Evolutionary conservation across 2,797 vertebrate genomes (phyloP), one percentile per base, ranked within the genome.

Genomic region (Oophaga sylvatica): DNA sequence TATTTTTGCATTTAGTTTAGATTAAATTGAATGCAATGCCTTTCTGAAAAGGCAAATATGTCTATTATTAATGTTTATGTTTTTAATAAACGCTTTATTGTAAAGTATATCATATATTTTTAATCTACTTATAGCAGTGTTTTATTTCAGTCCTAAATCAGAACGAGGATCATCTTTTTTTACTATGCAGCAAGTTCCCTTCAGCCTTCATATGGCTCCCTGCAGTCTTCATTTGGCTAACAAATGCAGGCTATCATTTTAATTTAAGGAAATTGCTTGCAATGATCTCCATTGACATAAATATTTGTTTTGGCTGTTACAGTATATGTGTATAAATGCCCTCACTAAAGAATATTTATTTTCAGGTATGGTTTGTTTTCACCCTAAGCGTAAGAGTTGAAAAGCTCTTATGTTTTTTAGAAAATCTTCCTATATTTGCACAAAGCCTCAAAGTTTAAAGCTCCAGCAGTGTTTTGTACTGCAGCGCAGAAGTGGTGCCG

Each of bases 51-150:
- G 35, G 59, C 67, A 62, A 59, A 81, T 41, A 35, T 81, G 67
- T 19, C 65, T 62, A 62, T 81, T 87, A 81, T 81, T 87, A 59
- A 70, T 87, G 85, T 80, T 87, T 87, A 87, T 87, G 78, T 81
- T 87, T 87, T 87, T 73, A 81, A 87, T 87, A 87, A 87, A 87
- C 65, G 81, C 73, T 81, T 87, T 87, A 87, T 81, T 73, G 35
- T 81, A 81, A 87, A 80, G 22, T 86, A 86, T 75, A 71, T 71
- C 76, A 86, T 80, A 86, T 86, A 80, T 87, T 71, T 87, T 73
- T 59, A 87, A 87, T 73, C 68, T 81, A 12, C 68, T 81, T 81
- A 60, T 63, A 63, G 56, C 80, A 63, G 78, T 81, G 65, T 80
- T 80, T 86, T 86, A 86, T 79, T 29, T 60, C 35, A 29, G 78